phyloP scores from a whole-genome alignment of 2,888 invertebrate species.

The Chydorus sphaericus region DNA sequence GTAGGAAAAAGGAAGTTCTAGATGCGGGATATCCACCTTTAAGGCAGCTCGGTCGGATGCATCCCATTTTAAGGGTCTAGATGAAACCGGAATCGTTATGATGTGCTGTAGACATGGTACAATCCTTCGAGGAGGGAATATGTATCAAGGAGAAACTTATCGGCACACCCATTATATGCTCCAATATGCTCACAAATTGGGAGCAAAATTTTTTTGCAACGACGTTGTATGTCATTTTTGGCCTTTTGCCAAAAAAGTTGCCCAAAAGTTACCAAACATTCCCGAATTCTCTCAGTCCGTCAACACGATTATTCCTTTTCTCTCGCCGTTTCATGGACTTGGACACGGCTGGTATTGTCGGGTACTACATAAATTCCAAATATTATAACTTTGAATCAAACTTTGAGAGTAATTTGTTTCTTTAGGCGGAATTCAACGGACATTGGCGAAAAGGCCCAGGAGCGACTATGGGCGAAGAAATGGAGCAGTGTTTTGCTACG shows the following conservation, averaged over 20 bases:
- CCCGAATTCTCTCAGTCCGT: not conserved
- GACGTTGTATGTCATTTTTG: slow-evolving; percentile 10
- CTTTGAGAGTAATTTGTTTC: too few species aligned
- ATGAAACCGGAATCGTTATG: slow-evolving; percentile 5
- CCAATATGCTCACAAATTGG: not conserved
- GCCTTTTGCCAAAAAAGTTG: slow-evolving; percentile 6
- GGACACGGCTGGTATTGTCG: not conserved
- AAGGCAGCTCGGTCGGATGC: not conserved
- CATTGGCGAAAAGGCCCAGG: too few species aligned
- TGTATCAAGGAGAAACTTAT: slow-evolving; percentile 9
- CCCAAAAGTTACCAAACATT: not conserved
- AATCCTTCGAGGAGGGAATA: not conserved
- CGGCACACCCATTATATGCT: slow-evolving; percentile 4
- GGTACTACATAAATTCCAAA: too few species aligned
- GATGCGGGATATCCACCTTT: not conserved
- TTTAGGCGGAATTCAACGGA: too few species aligned
- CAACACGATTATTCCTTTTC: not conserved
- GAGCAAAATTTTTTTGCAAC: not conserved
- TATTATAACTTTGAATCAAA: too few species aligned
- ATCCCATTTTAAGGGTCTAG: not conserved
- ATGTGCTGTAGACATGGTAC: slow-evolving; percentile 8
- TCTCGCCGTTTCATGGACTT: not conserved
- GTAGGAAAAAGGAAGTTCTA: not conserved
- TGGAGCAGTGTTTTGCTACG: too few species aligned
- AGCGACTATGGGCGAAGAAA: too few species aligned